Evolutionary conservation across 2,113 vertebrate genomes (phyloP), one percentile per base, ranked within the genome.

Genomic region (Stigmatopora argus): DNA sequence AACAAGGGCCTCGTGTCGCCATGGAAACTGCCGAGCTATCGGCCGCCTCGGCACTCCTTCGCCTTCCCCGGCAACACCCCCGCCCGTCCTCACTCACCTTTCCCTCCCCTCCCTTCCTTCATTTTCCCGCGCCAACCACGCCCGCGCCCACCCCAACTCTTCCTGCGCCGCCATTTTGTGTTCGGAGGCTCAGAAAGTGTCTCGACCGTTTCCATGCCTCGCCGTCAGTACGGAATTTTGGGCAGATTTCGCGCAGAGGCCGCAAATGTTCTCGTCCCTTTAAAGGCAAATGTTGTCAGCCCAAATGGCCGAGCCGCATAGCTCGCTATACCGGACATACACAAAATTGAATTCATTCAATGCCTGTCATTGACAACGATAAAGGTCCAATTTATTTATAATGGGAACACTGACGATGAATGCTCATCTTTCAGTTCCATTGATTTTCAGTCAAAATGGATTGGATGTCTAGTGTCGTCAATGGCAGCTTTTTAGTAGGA

Each of bases 1-100:
- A 49, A 52, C 12, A 91, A 89, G 88, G 88, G 82, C 85, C 41
- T 82, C 19, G 26, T 21, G 91, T 91, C 89, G 74, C 80, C 89
- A 91, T 91, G 91, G 90, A 90, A 91, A 92, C 91, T 90, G 82
- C 82, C 21, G 86, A 87, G 84, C 87, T 85, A 89, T 91, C 89
- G 89, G 89, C 88, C 89, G 88, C 89, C 85, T 89, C 84, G 38
- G 59, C 19, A 21, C 41, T 61, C 35, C n/a, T 83, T 86, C 68
- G 79, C 66, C 77, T 81, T 46, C 15, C 73, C 74, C 71, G 74
- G 78, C 82, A 72, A 64, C 79, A 72, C 83, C 79, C 78, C 72
- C 71, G 75, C 60, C 63, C 12, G 67, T 69, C 63, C 65, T 65
- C 72, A 70, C 78, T 72, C 69, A 18, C 74, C 76, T 76, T 74